phyloP scores from a whole-genome alignment of 2,113 vertebrate species.

The Hirundichthys speculiger region DNA sequence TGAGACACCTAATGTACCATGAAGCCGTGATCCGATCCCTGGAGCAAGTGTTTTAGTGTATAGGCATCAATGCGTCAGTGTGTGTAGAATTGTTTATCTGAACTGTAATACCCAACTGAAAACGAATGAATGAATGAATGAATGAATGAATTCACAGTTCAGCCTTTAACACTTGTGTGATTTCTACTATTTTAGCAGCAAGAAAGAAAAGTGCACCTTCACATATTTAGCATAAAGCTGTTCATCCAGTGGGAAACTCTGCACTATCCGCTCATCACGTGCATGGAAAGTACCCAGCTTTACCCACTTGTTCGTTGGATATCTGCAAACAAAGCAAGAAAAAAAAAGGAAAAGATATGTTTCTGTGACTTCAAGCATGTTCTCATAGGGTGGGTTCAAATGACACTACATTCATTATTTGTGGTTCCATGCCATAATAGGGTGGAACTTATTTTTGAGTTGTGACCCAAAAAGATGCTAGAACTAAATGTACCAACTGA shows the following conservation, averaged over 20 bases:
- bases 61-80: too few species aligned
- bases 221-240: conserved; percentile 99
- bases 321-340: conserved; percentile 77
- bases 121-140: too few species aligned
- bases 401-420: neutral
- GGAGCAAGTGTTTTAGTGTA: too few species aligned
- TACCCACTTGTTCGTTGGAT: conserved; percentile 99
- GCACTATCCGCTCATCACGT: conserved; percentile 95
- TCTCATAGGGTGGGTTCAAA: conserved; percentile 22
- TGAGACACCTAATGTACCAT: too few species aligned
- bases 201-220: conserved; percentile 83
- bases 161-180: neutral
- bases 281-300: conserved; percentile 98
- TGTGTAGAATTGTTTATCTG: neutral
- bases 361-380: neutral
- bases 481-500: conserved; percentile 11
- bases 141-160: neutral
- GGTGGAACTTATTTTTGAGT: conserved; percentile 11
- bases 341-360: neutral
- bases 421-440: conserved; percentile 2
- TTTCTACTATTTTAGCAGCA: neutral
- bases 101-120: neutral
- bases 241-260: conserved; percentile 98
- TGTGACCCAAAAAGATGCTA: neutral
- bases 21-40: too few species aligned